Base-by-base conservation (phyloP, 2,113 vertebrate species). In the Hoplias malabaricus region DNA sequence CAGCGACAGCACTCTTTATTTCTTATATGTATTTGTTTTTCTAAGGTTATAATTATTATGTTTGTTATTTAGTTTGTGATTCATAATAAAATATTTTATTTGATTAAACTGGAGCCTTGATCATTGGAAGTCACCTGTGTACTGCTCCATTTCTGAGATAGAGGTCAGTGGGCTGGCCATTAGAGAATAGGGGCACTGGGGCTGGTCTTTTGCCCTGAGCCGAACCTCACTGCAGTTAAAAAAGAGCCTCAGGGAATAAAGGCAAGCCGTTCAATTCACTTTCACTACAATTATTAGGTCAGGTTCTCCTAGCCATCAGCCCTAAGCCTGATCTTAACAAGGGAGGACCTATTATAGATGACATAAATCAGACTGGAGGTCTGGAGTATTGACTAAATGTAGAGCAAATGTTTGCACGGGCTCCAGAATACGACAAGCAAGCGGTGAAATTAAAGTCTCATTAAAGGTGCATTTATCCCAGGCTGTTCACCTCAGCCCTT, bases 221-320 rank as follows among this genome's bases (percentile, higher is more conserved):
- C 43, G 8, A 42, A 56, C 62, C 34, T 33, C 40, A 21, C 29
- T 16, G 40, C 66, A 27, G 48, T 5, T 57, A 50, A 46, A 54
- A 34, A 29, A 59, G 29, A 46, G 46, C n/a, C 25, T 36, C 13
- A 42, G 36, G 56, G 73, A 48, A 65, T 36, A 75, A 36, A 9
- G 13, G 56, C 53, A 74, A n/a, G 25, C 38, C 72, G 23, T 16
- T 67, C 12, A 48, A 50, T 77, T 81, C 54, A 56, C 57, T 63
- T 70, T 78, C 38, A 70, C 38, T 69, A 34, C 36, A 65, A 66
- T 79, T 82, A 74, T 56, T 57, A 75, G 57, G 61, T 70, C 73
- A 75, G 61, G 21, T 29, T 75, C 48, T 69, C 31, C 46, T 8
- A 48, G 63, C 57, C 56, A 71, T 66, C 71, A 40, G 29, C 34